These are phyloP conservation scores for Lasioglossum figueresi DNA, from an alignment of 2,888 invertebrate species.

Conservation along the genomic window DNA sequence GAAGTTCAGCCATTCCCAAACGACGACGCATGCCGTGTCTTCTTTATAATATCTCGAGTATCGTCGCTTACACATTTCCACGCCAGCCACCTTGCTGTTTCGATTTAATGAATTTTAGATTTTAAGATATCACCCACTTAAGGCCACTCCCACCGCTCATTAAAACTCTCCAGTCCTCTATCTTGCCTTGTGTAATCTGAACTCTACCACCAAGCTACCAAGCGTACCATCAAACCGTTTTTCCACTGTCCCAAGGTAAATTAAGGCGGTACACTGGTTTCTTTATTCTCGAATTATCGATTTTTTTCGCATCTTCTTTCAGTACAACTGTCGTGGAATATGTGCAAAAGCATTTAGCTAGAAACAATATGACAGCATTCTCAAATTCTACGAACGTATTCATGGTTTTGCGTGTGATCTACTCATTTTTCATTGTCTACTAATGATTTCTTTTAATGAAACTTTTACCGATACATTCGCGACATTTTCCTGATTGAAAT, in stretches of 20 bases:
- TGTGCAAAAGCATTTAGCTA: neutral
- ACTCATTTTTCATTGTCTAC: neutral
- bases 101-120: slow-evolving; percentile 81
- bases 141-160: slow-evolving; percentile 72
- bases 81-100: slow-evolving; percentile 45
- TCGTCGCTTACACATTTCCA: slow-evolving; percentile 63
- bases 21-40: slow-evolving; percentile 54
- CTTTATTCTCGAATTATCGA: neutral
- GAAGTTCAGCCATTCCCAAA: slow-evolving; percentile 64
- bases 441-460: neutral
- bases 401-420: neutral
- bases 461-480: neutral
- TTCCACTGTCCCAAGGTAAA: slow-evolving; percentile 8
- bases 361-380: neutral
- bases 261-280: neutral
- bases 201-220: slow-evolving; percentile 28
- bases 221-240: slow-evolving; percentile 40
- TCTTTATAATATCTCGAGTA: slow-evolving; percentile 53
- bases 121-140: slow-evolving; percentile 77
- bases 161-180: slow-evolving; percentile 71
- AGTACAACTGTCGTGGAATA: no score
- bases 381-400: neutral
- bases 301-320: neutral
- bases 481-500: no score
- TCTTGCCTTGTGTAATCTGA: slow-evolving; percentile 58